These are phyloP conservation scores for Propithecus perrieri DNA, from an alignment of 2,797 vertebrate species.

Conservation along the genomic window DNA sequence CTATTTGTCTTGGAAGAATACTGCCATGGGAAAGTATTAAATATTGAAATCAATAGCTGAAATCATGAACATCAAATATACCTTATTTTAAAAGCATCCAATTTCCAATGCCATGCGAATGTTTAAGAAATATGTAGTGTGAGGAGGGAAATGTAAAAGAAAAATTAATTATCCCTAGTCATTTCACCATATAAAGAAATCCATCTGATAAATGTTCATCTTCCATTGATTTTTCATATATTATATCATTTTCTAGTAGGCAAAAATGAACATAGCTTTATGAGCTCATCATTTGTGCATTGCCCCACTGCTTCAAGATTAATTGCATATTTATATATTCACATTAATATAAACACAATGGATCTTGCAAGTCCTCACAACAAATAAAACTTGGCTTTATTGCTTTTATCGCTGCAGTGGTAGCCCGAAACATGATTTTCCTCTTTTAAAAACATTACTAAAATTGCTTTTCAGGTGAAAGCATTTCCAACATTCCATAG, in stretches of 20 bases:
- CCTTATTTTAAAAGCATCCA: not conserved
- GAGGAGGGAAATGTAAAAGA: not conserved
- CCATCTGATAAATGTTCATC: not conserved
- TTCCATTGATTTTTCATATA: not conserved
- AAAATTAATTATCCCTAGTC: not conserved
- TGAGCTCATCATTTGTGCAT: not conserved
- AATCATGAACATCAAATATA: not conserved
- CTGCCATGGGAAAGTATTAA: not conserved
- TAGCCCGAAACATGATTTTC: not conserved
- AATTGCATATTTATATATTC: not conserved
- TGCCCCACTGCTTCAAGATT: not conserved
- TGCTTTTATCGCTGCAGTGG: not conserved
- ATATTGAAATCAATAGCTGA: constrained; percentile 17
- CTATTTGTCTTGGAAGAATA: not conserved
- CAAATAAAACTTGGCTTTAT: not conserved
- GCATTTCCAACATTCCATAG: constrained; percentile 27
- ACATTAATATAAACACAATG: not conserved
- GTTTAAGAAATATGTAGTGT: not conserved
- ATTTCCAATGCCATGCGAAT: not conserved
- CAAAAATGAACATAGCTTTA: not conserved
- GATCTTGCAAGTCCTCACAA: not conserved
- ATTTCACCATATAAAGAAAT: not conserved
- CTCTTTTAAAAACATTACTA: not conserved
- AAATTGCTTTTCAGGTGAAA: constrained; percentile 50
- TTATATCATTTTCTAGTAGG: not conserved